Evolutionary conservation across 2,797 vertebrate species (phyloP).

Genomic region (Nannoperca obscura): DNA sequence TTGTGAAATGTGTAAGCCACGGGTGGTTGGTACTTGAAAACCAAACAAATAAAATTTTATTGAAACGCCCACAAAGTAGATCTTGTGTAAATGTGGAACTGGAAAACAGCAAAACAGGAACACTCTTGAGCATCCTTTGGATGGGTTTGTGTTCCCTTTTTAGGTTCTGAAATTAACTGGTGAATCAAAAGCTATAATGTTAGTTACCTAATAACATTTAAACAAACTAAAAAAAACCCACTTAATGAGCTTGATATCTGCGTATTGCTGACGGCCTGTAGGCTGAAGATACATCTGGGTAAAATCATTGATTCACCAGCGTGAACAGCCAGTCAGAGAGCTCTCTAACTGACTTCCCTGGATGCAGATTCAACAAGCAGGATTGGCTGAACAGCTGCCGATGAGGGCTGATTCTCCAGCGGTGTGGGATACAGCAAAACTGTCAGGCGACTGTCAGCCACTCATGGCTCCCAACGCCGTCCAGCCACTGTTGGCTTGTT

Average conservation of each 20-base stretch:
- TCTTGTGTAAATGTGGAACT: conserved; percentile 36
- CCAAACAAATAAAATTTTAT: conserved; percentile 16
- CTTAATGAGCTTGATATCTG: neutral
- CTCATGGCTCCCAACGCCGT: neutral
- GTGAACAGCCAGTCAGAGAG: neutral
- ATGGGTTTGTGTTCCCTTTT: neutral
- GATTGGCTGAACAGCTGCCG: conserved; percentile 1
- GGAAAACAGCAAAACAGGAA: conserved; percentile 27
- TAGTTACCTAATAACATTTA: no score
- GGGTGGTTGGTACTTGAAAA: neutral
- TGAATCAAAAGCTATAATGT: neutral
- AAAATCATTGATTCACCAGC: neutral
- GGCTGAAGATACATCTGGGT: neutral
- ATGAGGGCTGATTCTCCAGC: neutral
- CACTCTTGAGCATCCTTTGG: neutral
- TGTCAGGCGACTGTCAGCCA: neutral
- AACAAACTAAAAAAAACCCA: neutral
- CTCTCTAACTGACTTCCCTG: neutral
- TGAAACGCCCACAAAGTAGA: neutral
- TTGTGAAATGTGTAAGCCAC: neutral
- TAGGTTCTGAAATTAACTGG: neutral
- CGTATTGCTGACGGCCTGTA: neutral
- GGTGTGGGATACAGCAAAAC: neutral
- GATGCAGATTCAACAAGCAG: conserved; percentile 7
- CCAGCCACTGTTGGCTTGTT: neutral